Evolutionary conservation across 2,888 invertebrate species (phyloP).

Genomic region (Meteorus colon): DNA sequence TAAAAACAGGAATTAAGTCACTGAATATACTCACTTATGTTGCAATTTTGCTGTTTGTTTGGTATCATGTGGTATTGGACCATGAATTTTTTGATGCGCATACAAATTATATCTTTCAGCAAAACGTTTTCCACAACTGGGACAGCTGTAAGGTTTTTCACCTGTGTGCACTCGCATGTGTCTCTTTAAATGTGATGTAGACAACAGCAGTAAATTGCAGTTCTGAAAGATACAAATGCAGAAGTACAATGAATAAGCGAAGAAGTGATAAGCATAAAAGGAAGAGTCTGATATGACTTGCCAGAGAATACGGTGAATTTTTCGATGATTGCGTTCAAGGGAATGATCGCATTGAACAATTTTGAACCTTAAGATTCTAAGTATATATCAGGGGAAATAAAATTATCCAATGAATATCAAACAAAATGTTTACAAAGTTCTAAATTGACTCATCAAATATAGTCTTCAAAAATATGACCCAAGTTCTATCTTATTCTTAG

Average conservation of each 20-base stretch:
- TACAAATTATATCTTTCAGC: constrained; percentile 70
- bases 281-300: no score
- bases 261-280: constrained; percentile 39
- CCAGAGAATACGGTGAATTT: no score
- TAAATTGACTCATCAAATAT: no score
- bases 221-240: constrained; percentile 51
- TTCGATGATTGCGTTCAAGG: no score
- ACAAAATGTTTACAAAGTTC: no score
- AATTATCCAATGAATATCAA: no score
- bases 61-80: constrained; percentile 53
- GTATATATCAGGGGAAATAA: no score
- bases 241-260: background rate
- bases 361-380: no score
- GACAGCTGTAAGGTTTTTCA: constrained; percentile 70
- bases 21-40: constrained; percentile 52
- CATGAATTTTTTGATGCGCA: constrained; percentile 68
- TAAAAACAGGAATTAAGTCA: no score
- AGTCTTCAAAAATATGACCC: no score
- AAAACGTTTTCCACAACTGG: constrained; percentile 61
- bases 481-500: no score
- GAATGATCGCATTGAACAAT: no score
- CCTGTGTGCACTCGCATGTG: constrained; percentile 81
- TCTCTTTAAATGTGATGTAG: constrained; percentile 80
- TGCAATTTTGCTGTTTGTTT: constrained; percentile 51
- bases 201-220: constrained; percentile 79